These are phyloP conservation scores for Dissostichus mawsoni DNA, from an alignment of 2,113 vertebrate genomes.

Conservation along the genomic window DNA sequence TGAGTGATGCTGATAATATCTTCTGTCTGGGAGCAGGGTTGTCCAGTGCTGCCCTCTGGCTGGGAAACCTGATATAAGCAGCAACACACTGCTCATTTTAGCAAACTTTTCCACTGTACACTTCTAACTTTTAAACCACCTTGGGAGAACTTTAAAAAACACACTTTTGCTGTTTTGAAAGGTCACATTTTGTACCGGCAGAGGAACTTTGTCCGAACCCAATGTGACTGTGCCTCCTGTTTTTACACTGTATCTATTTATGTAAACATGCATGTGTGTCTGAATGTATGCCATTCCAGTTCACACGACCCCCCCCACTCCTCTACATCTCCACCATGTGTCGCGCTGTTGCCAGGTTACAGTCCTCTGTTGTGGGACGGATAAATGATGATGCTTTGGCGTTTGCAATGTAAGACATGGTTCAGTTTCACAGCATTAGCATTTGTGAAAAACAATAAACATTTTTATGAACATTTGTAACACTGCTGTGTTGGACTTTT, in stretches of 20 bases:
- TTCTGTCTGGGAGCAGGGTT: constrained; percentile 18
- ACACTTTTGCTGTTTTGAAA: constrained; percentile 21
- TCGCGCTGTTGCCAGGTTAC: constrained; percentile 59
- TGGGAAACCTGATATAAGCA: background rate
- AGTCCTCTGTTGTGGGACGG: constrained; percentile 32
- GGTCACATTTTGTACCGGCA: constrained; percentile 55
- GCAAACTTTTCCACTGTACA: constrained; percentile 15
- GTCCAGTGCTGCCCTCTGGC: constrained; percentile 72
- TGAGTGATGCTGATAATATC: background rate
- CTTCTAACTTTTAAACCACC: background rate
- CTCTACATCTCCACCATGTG: constrained; percentile 40
- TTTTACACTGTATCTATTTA: constrained; percentile 81
- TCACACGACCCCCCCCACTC: constrained; percentile 29
- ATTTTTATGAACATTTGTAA: constrained; percentile 79
- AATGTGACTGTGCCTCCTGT: constrained; percentile 77
- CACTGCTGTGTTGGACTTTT: constrained; percentile 4
- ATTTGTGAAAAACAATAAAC: constrained; percentile 75
- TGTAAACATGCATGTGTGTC: constrained; percentile 52
- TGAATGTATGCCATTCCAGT: constrained; percentile 64
- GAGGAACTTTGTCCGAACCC: constrained; percentile 68
- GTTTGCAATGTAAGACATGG: constrained; percentile 55
- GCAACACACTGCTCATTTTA: background rate
- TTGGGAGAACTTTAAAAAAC: background rate
- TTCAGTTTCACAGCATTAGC: constrained; percentile 60
- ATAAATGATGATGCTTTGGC: constrained; percentile 48